Evolutionary conservation across 1,140 invertebrate genomes (phyloP), one percentile per base, ranked within the genome.

Genomic region (Eciton burchellii): DNA sequence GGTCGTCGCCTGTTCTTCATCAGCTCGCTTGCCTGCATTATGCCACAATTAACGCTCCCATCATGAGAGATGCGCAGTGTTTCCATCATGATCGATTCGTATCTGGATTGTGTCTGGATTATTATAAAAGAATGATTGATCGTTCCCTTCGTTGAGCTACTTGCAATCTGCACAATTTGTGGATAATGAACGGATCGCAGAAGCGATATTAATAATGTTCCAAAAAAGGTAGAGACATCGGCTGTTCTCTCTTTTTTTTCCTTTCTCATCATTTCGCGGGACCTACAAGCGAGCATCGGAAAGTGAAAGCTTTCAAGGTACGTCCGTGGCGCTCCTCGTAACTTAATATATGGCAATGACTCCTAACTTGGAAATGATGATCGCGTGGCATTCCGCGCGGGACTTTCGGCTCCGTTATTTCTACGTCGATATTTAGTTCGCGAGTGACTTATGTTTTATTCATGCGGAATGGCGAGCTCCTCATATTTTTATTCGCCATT

Each of bases 391-490:
- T 6, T 52, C 12, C 3, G 3, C 62, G 35, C 0, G 19, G 21
- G n/a, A 63, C 14, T 65, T 35, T 41, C 45, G 26, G 12, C 45
- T 49, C 8, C 63, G n/a, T 52, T 12, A 24, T 19, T 76, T 76
- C 41, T 41, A 49, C 35, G 35, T 49, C 1, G 5, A 16, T 63
- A 52, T 52, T 41, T 24, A 35, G 3, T 63, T 62, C 29, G 45
- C 21, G 29, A 76, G 19, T 63, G 1, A 35, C 9, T 76, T 47
- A 76, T 76, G 19, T 76, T 76, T 76, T 54, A 54, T 76, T 65
- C 19, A 54, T 52, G 24, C n/a, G 59, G 49, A 49, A 35, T 16
- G 16, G 52, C 24, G 49, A 26, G 41, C 21, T 2, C 16, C 11
- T 43, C 14, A 1, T 59, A 59, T 73, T 26, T 19, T 72, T 57